phyloP scores from a whole-genome alignment of 1,140 invertebrate species.

The Aphelinus atriplicis region DNA sequence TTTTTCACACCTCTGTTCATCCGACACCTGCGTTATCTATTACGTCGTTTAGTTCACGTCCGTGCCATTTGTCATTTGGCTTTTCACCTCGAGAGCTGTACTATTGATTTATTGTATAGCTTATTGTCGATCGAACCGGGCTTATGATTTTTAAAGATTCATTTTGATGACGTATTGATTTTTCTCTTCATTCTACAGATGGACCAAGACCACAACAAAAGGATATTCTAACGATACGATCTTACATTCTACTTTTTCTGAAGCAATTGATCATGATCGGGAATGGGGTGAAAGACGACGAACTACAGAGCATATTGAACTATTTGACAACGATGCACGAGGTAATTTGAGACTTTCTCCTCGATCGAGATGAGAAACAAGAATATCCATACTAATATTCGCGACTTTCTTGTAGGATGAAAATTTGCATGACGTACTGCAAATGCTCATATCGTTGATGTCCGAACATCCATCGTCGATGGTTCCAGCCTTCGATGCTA shows the following conservation, averaged over 20 bases:
- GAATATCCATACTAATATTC: too few relatives aligned
- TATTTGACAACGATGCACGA: constrained; percentile 97
- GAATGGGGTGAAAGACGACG: constrained; percentile 97
- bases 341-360: constrained; percentile 64
- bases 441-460: constrained; percentile 97
- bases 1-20: too few relatives aligned
- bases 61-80: too few relatives aligned
- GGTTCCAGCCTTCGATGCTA: constrained; percentile 98
- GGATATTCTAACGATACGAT: constrained; percentile 92
- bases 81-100: too few relatives aligned
- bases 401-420: constrained; percentile 79
- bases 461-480: constrained; percentile 98
- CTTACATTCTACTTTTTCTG: constrained; percentile 94
- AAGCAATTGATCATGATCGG: constrained; percentile 97
- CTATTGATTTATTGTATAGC: too few relatives aligned
- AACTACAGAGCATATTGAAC: constrained; percentile 97
- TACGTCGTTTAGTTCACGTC: too few relatives aligned
- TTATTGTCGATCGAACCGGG: too few relatives aligned
- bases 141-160: too few relatives aligned
- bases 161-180: not conserved
- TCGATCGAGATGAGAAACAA: too few relatives aligned
- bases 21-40: too few relatives aligned
- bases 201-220: constrained; percentile 92
- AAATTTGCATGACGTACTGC: constrained; percentile 97
- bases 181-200: constrained; percentile 72